These are phyloP conservation scores for Phaetusa simplex DNA, from an alignment of 2,113 vertebrate species.

Conservation along the genomic window DNA sequence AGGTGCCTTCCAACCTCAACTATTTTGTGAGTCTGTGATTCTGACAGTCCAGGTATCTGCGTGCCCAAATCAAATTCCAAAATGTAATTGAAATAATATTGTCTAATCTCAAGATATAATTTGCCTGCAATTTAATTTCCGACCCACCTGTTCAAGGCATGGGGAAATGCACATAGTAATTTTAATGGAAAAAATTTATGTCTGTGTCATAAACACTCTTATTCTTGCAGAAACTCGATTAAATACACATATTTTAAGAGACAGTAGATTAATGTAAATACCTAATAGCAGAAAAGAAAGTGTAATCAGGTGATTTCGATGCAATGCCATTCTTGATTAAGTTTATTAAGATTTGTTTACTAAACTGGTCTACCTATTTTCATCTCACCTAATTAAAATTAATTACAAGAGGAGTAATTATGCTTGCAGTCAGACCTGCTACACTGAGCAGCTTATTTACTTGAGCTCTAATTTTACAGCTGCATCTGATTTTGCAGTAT, in stretches of 20 bases:
- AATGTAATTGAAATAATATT: neutral
- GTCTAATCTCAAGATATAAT: neutral
- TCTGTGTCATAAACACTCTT: neutral
- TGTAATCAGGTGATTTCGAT: neutral
- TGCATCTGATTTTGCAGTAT: conserved; percentile 67
- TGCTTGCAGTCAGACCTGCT: conserved; percentile 53
- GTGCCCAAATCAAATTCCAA: neutral
- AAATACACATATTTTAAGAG: neutral
- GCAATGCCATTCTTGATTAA: conserved; percentile 18
- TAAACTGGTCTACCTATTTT: conserved; percentile 33
- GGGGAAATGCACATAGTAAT: neutral
- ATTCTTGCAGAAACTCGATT: neutral
- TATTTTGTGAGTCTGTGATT: neutral
- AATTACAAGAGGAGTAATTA: conserved; percentile 72
- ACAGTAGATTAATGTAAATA: neutral
- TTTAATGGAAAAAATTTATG: neutral
- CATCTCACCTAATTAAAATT: conserved; percentile 60
- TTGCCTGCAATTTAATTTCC: neutral
- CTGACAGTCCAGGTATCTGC: neutral
- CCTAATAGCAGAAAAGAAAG: neutral
- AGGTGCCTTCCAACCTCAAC: neutral
- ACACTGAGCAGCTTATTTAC: conserved; percentile 69
- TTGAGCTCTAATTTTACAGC: conserved; percentile 71
- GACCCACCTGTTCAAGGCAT: neutral
- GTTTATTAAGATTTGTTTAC: conserved; percentile 52